Base-by-base conservation (phyloP, 2,888 invertebrate species). In the Drosophila anomalata region DNA sequence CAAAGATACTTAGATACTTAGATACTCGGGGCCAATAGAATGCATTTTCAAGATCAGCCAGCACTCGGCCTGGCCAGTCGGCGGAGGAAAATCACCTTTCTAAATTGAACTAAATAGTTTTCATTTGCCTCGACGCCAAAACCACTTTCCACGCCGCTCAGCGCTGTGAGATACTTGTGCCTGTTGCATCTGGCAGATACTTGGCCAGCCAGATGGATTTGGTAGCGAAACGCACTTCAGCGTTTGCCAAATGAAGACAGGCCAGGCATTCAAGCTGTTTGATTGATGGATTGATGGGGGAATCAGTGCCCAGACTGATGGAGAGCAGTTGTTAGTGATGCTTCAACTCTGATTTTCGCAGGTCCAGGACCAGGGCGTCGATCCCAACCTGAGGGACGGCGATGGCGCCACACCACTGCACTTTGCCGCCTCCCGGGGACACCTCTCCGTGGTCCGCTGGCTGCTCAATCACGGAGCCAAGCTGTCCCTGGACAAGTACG, bases 331-430 rank as follows among this genome's bases (percentile, higher is more conserved):
- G 5, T 4, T 22, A 22, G 22, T 24, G 22, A 24, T 24, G 22
- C 3, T 24, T 24, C 4, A 5, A 4, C 4, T 24, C 22, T 3
- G 5, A 14, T 14, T 14, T 7, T 8, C 14, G 9, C 90, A 96
- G 96, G 95, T 97, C 39, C 94, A 95, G 83, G 96, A 97, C 62
- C 96, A 97, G 86, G 95, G 95, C 14, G 95, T 96, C 48, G 97
- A 97, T 91, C 96, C 96, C 0, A 97, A 97, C 91, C 93, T 96
- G 53, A 93, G 96, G 47, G 97, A 97, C 89, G 96, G 96, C 4
- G 97, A 97, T 88, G 97, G 97, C 0, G 96, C 97, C 11, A 97
- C 97, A 2, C 96, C 97, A 0, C 93, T 97, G 33, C 97, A 97
- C 92, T 97, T 97, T 91, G 97, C 97, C 4, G 96, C 97, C 2